phyloP scores from a whole-genome alignment of 2,888 invertebrate genomes.

The Thecophora atra region DNA sequence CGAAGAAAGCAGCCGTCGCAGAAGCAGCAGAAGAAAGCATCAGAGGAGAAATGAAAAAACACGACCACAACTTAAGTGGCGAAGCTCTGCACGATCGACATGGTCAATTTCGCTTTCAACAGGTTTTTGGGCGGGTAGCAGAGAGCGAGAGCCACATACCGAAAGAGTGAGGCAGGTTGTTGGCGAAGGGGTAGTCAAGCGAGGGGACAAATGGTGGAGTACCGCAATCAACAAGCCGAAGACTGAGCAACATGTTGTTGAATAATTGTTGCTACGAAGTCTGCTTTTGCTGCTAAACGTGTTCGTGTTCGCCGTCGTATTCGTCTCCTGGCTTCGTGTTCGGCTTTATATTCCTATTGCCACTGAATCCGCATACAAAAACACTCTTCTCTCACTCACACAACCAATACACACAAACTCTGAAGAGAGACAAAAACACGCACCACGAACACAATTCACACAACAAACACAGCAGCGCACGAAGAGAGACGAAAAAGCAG shows the following conservation, averaged over 20 bases:
- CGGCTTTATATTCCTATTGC: no score
- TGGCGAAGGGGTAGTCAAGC: no score
- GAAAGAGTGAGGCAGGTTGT: background rate
- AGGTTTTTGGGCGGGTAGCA: conserved; percentile 51
- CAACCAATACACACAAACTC: no score
- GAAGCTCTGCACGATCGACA: conserved; percentile 26
- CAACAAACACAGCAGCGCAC: conserved; percentile 47
- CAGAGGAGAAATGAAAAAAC: conserved; percentile 22
- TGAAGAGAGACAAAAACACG: conserved; percentile 17
- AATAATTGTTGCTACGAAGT: conserved; percentile 14
- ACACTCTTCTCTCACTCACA: background rate
- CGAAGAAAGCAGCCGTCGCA: conserved; percentile 34
- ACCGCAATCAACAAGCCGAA: background rate
- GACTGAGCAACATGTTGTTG: conserved; percentile 31
- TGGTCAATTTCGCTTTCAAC: conserved; percentile 65
- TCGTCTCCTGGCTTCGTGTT: no score
- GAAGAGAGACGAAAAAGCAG: conserved; percentile 35
- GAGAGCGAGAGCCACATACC: background rate
- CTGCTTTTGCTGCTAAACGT: background rate
- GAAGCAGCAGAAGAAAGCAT: conserved; percentile 37
- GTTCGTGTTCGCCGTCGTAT: background rate
- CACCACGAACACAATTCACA: conserved; percentile 35
- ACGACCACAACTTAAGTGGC: conserved; percentile 43
- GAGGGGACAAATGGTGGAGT: background rate
- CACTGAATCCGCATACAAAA: conserved; percentile 20